A percentile compares a stretch with the other conserved stretches of the same genome.
phyloP scores from a whole-genome alignment of 2,113 vertebrate genomes.

The Chitala chitala region DNA sequence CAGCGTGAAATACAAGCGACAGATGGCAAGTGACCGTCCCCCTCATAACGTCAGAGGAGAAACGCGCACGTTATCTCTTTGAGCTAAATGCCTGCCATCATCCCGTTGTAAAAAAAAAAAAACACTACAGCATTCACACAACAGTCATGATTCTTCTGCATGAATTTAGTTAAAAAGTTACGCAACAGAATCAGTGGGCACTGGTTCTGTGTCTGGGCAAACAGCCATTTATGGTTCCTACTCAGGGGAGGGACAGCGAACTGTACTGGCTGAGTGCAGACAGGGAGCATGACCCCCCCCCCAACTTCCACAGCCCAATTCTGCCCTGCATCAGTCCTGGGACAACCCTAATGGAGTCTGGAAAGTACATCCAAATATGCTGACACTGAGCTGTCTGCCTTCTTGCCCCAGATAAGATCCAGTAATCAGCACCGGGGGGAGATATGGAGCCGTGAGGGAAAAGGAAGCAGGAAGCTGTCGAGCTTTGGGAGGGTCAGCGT shows the following conservation, averaged over 20 bases:
- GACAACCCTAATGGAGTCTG: background rate
- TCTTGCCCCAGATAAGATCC: background rate
- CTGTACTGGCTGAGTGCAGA: background rate
- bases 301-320: no score
- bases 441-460: conserved; percentile 9
- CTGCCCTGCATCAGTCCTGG: background rate
- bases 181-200: no score
- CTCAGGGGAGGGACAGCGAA: no score
- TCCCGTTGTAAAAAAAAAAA: background rate
- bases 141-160: no score
- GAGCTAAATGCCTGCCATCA: background rate
- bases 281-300: background rate
- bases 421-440: background rate
- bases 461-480: background rate
- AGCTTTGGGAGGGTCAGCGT: no score
- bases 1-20: conserved; percentile 10
- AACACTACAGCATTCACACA: background rate
- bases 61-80: background rate
- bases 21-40: conserved; percentile 14
- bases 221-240: no score
- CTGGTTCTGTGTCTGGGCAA: no score
- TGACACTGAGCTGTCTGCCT: background rate
- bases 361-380: background rate
- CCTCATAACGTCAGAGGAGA: conserved; percentile 6
- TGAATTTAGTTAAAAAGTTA: no score